phyloP scores from a whole-genome alignment of 2,888 invertebrate genomes.

The Fabriciana adippe region DNA sequence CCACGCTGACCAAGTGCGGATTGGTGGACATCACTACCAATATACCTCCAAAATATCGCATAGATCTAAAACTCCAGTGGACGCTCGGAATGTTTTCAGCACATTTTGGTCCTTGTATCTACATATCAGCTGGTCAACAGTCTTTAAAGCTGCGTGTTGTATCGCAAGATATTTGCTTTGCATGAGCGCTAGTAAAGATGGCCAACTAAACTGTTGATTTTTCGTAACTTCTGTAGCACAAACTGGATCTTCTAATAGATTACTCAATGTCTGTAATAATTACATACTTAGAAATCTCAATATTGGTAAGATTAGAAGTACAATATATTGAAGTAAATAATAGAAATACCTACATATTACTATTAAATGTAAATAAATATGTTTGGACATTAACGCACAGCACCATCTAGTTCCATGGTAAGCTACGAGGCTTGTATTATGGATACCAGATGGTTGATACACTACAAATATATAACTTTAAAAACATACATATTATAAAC shows the following conservation, averaged over 20 bases:
- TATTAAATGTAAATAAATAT: no score
- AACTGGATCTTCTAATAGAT: conserved; percentile 76
- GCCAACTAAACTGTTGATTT: conserved; percentile 76
- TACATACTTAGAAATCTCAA: neutral
- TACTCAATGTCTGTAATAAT: conserved; percentile 63
- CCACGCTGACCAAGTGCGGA: no score
- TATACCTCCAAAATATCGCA: conserved; percentile 78
- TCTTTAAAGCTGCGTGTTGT: conserved; percentile 73
- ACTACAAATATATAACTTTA: no score
- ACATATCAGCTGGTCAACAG: conserved; percentile 72
- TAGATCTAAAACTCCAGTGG: conserved; percentile 73
- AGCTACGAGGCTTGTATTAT: no score
- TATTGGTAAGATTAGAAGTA: neutral
- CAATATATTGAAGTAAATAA: no score
- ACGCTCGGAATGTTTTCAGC: conserved; percentile 75
- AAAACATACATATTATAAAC: no score
- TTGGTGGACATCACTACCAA: no score
- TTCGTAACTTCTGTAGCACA: conserved; percentile 73
- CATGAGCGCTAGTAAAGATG: conserved; percentile 69
- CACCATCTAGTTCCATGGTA: no score
- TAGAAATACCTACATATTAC: no score
- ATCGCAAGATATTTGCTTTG: conserved; percentile 76
- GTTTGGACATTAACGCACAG: no score
- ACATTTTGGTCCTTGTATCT: conserved; percentile 71
- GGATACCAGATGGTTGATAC: no score